phyloP scores from a whole-genome alignment of 2,797 vertebrate genomes.

The Odontamblyopus lacepedii region DNA sequence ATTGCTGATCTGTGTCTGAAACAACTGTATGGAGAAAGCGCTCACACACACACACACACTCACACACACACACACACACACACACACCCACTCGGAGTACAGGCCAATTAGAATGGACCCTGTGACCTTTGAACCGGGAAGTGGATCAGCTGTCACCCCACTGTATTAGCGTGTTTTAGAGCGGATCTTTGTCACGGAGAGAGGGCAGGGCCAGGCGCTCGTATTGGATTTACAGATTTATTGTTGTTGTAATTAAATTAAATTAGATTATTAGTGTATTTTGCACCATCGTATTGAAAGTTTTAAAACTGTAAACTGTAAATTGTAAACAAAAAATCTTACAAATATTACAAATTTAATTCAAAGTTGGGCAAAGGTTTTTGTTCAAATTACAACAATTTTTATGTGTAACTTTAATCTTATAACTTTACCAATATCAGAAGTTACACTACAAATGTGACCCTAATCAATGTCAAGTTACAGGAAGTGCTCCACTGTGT shows the following conservation, averaged over 20 bases:
- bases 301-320: not conserved
- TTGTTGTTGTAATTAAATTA: not conserved
- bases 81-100: conserved; percentile 23
- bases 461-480: no score
- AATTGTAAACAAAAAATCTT: not conserved
- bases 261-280: not conserved
- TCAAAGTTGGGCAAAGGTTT: no score
- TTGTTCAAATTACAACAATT: no score
- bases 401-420: no score
- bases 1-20: conserved; percentile 72
- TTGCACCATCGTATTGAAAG: not conserved
- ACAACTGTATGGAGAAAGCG: conserved; percentile 61
- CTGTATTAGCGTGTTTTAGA: conserved; percentile 14
- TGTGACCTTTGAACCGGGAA: conserved; percentile 29
- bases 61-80: not conserved
- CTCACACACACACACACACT: conserved; percentile 14
- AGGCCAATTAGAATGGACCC: conserved; percentile 51
- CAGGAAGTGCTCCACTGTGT: no score
- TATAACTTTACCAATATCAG: no score
- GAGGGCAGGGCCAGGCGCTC: not conserved
- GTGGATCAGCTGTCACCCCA: conserved; percentile 20
- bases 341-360: no score
- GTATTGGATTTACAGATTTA: not conserved
- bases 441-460: no score
- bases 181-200: not conserved